These are phyloP conservation scores for Dicaeum eximium DNA, from an alignment of 2,113 vertebrate species.

Conservation along the genomic window DNA sequence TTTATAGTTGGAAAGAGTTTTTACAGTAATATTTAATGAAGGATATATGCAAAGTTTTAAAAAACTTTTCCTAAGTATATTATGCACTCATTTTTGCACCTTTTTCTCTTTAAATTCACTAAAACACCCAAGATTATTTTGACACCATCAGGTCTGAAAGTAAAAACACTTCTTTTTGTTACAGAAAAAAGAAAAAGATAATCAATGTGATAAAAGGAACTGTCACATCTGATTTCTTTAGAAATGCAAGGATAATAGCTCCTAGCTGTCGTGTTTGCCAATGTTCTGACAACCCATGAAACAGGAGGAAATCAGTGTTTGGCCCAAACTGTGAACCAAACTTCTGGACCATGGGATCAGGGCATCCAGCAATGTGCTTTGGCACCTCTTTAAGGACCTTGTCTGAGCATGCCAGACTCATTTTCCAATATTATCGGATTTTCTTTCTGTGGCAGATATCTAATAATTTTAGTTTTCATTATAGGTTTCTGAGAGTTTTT, in stretches of 20 bases:
- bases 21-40: not conserved
- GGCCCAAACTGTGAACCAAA: not conserved
- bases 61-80: not conserved
- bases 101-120: not conserved
- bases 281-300: not conserved
- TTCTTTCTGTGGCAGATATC: not conserved
- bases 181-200: not conserved
- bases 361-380: not conserved
- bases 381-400: not conserved
- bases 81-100: not conserved
- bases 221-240: not conserved
- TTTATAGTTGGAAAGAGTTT: not conserved
- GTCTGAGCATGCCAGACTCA: not conserved
- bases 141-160: not conserved
- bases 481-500: not conserved
- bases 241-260: not conserved
- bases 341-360: not conserved
- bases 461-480: not conserved
- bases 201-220: not conserved
- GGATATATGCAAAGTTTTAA: not conserved
- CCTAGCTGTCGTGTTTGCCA: not conserved
- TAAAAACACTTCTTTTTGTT: not conserved
- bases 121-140: not conserved
- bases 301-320: not conserved
- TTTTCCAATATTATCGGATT: not conserved